Evolutionary conservation across 2,113 vertebrate species (phyloP), one percentile per base, ranked within the genome.

Genomic region (Lagopus leucura): DNA sequence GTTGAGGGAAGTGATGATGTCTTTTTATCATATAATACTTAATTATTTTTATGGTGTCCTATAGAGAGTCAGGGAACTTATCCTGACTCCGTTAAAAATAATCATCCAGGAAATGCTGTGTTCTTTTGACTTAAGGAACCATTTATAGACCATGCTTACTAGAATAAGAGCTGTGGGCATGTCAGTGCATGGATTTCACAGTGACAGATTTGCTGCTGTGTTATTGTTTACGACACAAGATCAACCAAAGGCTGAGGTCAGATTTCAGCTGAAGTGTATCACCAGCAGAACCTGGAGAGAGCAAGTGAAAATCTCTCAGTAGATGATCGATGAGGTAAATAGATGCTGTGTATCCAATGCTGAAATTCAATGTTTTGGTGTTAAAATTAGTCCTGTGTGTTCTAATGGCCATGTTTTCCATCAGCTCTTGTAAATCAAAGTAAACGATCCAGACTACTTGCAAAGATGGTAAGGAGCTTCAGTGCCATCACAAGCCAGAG

Each of bases 151-250:
- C 45, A 25, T 36, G 38, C 32, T 24, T 63, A 3, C 0, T 11
- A 36, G 67, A 63, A 1, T 20, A 17, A 71, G 28, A 10, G 69
- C 45, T 22, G 4, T 1, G 0, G 47, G 25, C 8, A 6, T 14
- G 28, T 60, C 32, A 34, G 42, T 38, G 16, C 10, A 6, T 30
- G 28, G 47, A 36, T 36, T 78, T 45, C 36, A 38, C 60, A 61
- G n/a, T 36, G 61, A 30, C 27, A 20, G 28, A 20, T 66, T 55
- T 89, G 40, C 36, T n/a, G 6, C 50, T 55, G 4, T 30, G 4
- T 60, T 63, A 24, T 28, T 43, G 10, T 10, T 52, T 15, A 14
- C 14, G 52, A 43, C 1, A 1, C 27, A 25, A 28, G 32, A n/a
- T 18, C 30, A 67, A 27, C 30, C 24, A 36, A 54, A 54, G 52